A percentile compares a stretch with the other conserved stretches of the same genome.
These are phyloP conservation scores for Axinella damicornis DNA, from an alignment of 37 sponge, comb jelly and placozoan species.

Conservation along the genomic window DNA sequence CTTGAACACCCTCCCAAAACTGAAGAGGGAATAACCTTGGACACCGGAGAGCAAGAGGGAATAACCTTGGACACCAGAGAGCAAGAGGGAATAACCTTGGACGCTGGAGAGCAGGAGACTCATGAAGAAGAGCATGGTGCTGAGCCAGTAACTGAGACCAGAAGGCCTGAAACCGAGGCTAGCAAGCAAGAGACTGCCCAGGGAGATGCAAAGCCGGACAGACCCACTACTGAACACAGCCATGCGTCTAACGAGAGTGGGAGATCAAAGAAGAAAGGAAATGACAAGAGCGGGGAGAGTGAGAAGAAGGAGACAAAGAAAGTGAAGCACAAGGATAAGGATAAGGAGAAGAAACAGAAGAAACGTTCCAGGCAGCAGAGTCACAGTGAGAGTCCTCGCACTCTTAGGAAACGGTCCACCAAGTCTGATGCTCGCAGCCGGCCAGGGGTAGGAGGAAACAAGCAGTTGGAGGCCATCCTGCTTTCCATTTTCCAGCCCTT, in stretches of 20 bases:
- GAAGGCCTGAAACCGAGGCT: too few relatives aligned
- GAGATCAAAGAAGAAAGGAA: conserved; percentile 11
- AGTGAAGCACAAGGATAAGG: neutral
- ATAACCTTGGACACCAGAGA: too few relatives aligned
- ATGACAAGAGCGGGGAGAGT: neutral
- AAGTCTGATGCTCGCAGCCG: neutral
- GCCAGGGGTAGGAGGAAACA: neutral
- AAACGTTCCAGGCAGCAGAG: neutral
- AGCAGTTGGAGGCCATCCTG: conserved; percentile 36
- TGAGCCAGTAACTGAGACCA: too few relatives aligned
- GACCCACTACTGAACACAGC: neutral
- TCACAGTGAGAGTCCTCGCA: neutral
- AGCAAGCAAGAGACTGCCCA: too few relatives aligned
- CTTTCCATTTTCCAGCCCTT: conserved; percentile 29
- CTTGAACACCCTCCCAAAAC: too few relatives aligned
- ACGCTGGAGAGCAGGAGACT: neutral
- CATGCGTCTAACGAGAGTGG: neutral
- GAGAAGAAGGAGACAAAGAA: neutral
- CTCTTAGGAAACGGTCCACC: neutral
- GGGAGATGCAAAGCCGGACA: neutral
- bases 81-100: too few relatives aligned
- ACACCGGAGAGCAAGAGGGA: too few relatives aligned
- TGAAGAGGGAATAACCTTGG: too few relatives aligned
- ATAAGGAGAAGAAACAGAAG: conserved; percentile 40
- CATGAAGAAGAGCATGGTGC: neutral